These are phyloP conservation scores for Varanus komodoensis DNA, from an alignment of 2,113 vertebrate genomes.

Conservation along the genomic window DNA sequence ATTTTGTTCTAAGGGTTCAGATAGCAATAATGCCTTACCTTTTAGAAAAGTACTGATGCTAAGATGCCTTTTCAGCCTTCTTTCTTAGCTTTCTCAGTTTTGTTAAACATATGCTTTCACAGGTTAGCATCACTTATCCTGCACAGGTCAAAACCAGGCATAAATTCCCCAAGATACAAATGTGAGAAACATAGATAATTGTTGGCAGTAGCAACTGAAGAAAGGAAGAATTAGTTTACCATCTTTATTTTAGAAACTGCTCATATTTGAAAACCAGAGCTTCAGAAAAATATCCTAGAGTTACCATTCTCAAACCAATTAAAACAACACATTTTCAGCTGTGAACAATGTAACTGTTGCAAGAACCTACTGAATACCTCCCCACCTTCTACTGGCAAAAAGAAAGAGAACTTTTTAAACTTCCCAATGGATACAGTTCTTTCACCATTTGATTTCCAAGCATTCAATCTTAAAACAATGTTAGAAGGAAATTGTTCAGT, in stretches of 20 bases:
- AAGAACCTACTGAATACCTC: constrained; percentile 14
- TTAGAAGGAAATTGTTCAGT: background rate
- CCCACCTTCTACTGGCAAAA: background rate
- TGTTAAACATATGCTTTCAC: background rate
- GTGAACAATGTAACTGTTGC: background rate
- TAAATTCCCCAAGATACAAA: background rate
- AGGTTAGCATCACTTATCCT: background rate
- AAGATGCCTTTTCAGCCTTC: background rate
- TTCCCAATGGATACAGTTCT: background rate
- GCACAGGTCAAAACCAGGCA: background rate
- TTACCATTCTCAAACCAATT: constrained; percentile 26
- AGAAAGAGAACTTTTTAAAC: background rate
- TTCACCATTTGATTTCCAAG: background rate
- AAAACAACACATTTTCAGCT: constrained; percentile 33
- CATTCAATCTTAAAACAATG: background rate
- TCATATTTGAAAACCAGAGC: background rate
- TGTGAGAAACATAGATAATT: background rate
- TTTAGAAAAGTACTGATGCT: background rate
- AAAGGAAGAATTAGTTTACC: background rate
- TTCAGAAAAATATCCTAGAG: constrained; percentile 26
- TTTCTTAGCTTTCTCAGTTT: background rate
- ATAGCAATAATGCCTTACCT: background rate
- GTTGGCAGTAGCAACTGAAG: background rate
- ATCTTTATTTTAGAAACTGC: background rate
- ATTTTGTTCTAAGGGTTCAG: constrained; percentile 1